Conservation (phyloP, 2,888 invertebrate species). For the Sympetrum striolatum region DNA sequence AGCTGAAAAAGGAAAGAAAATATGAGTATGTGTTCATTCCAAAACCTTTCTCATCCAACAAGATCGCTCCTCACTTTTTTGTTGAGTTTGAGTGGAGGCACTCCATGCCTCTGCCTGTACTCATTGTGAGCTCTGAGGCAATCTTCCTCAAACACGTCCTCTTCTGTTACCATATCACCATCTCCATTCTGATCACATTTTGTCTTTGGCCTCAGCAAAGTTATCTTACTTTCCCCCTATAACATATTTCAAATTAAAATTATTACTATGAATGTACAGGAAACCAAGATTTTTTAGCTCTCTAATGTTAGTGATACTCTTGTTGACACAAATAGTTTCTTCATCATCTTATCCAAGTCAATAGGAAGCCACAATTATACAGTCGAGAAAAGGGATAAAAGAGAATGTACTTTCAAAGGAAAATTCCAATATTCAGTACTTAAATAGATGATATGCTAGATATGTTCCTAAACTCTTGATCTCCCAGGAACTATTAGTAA, state of each 20-base stretch:
- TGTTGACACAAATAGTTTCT: too few species aligned
- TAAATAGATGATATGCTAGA: too few species aligned
- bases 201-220: background rate
- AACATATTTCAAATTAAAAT: background rate
- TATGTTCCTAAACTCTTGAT: too few species aligned
- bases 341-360: too few species aligned
- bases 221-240: background rate
- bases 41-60: background rate
- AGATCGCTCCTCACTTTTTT: conserved; percentile 59
- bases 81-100: conserved; percentile 70
- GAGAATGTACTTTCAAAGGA: too few species aligned
- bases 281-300: too few species aligned
- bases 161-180: conserved; percentile 47
- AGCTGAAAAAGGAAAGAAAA: conserved; percentile 52
- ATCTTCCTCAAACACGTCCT: conserved; percentile 68
- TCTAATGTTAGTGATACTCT: too few species aligned
- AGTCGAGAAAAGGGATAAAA: too few species aligned
- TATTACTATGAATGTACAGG: too few species aligned
- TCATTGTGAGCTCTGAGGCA: conserved; percentile 79
- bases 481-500: too few species aligned
- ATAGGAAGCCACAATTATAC: too few species aligned
- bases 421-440: too few species aligned
- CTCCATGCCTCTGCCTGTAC: conserved; percentile 73
- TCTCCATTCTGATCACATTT: conserved; percentile 44
- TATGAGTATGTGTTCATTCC: background rate